phyloP scores from a whole-genome alignment of 2,888 invertebrate genomes.

The Leptopilina syphax region DNA sequence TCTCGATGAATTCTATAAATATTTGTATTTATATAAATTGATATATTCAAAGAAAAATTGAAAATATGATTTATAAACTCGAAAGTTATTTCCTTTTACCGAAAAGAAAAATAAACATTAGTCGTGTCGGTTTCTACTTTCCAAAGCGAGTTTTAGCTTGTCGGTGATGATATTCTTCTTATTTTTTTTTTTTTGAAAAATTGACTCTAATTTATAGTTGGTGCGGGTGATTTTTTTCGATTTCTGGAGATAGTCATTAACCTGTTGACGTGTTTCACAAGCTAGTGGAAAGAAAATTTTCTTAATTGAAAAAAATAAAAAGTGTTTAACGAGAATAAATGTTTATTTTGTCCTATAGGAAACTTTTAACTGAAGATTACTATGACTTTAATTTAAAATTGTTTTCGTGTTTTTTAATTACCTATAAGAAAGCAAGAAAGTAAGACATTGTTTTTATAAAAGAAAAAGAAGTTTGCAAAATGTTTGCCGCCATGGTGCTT shows the following conservation, averaged over 20 bases:
- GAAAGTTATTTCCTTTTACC: constrained; percentile 3
- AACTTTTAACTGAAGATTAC: background rate
- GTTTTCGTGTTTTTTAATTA: background rate
- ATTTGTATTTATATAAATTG: background rate
- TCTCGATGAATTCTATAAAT: too few relatives aligned
- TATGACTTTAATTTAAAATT: background rate
- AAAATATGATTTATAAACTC: background rate
- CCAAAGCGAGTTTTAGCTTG: background rate
- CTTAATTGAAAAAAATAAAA: background rate
- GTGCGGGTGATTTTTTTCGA: background rate
- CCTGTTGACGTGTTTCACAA: background rate
- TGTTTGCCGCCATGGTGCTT: constrained; percentile 75
- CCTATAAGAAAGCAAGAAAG: too few relatives aligned
- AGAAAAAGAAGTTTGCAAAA: constrained; percentile 54
- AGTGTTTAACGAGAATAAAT: background rate
- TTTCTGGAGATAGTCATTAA: background rate
- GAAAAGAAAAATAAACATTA: constrained; percentile 10
- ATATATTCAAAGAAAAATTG: background rate
- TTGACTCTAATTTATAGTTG: background rate
- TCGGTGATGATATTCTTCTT: background rate
- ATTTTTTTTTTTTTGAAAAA: background rate
- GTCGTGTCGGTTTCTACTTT: background rate
- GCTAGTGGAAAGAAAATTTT: background rate
- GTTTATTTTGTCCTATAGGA: background rate
- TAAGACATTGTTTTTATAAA: background rate